Evolutionary conservation across 2,113 vertebrate species (phyloP).

Genomic region (Psilopsiagon aurifrons): DNA sequence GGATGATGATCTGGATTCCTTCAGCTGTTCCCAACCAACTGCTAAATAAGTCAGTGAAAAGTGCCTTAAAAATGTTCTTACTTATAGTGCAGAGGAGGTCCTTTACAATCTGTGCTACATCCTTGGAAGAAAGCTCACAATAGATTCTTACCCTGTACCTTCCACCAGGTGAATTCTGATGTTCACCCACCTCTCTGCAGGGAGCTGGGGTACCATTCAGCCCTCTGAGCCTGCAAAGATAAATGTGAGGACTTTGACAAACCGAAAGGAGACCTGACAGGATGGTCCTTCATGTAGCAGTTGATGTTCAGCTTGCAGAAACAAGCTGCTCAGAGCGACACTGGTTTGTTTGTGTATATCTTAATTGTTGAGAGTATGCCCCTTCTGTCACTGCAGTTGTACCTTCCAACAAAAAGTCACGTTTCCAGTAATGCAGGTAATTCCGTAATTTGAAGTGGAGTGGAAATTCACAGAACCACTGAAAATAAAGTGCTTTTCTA

Average conservation of each 20-base stretch:
- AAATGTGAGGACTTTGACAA: neutral
- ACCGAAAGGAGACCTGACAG: neutral
- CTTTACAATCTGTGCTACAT: neutral
- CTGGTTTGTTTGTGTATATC: neutral
- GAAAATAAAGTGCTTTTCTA: neutral
- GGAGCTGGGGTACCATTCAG: rapidly evolving
- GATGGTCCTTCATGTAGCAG: neutral
- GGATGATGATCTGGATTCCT: neutral
- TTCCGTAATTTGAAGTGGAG: neutral
- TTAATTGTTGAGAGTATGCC: neutral
- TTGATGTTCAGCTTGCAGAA: neutral
- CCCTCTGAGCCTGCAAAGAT: neutral
- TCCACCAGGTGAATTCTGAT: neutral
- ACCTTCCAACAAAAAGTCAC: neutral
- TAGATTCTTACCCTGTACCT: neutral
- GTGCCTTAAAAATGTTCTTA: neutral
- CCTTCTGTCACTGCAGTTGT: neutral
- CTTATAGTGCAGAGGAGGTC: neutral
- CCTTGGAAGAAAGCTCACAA: neutral
- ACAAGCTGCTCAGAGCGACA: neutral
- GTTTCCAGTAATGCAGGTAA: neutral
- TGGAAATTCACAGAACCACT: neutral
- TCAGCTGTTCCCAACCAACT: neutral
- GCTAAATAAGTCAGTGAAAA: neutral
- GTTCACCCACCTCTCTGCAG: neutral